Percentiles rank a stretch among this genome's conserved stretches.
Evolutionary conservation across 2,888 invertebrate species (phyloP).

Genomic region (Drosophila sordidapex): DNA sequence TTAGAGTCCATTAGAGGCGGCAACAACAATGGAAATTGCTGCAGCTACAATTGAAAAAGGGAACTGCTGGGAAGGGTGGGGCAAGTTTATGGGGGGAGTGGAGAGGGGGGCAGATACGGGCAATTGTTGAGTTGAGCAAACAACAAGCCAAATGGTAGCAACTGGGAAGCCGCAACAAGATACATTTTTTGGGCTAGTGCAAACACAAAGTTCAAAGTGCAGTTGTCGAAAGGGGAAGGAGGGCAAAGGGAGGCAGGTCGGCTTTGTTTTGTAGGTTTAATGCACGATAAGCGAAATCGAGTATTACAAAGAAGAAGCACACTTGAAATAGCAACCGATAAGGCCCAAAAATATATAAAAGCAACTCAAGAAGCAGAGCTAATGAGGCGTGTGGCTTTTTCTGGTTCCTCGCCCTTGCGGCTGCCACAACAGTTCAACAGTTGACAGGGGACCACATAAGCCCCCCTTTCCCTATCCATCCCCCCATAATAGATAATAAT

Average conservation of each 20-base stretch:
- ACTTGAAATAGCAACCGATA: slow-evolving; percentile 58
- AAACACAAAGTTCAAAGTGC: slow-evolving; percentile 68
- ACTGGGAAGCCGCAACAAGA: slow-evolving; percentile 10
- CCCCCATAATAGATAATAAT: slow-evolving; percentile 25
- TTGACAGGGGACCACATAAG: slow-evolving; percentile 22
- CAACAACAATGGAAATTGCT: slow-evolving; percentile 59
- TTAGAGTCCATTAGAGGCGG: slow-evolving; percentile 74
- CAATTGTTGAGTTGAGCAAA: slow-evolving; percentile 60
- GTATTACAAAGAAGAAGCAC: slow-evolving; percentile 7
- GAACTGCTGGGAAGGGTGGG: not conserved
- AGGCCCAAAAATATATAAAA: slow-evolving; percentile 14
- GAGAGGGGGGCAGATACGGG: slow-evolving; percentile 20
- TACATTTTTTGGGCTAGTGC: slow-evolving; percentile 40
- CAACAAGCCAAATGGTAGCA: slow-evolving; percentile 59
- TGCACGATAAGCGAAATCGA: slow-evolving; percentile 57
- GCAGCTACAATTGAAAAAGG: slow-evolving; percentile 26
- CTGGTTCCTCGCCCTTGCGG: not conserved
- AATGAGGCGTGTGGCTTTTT: slow-evolving; percentile 43
- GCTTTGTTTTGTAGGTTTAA: slow-evolving; percentile 64
- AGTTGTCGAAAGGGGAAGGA: slow-evolving; percentile 6
- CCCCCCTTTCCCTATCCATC: not conserved
- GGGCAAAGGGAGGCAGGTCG: slow-evolving; percentile 40
- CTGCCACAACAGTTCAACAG: slow-evolving; percentile 8
- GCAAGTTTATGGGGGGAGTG: not conserved
- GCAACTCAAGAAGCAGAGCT: slow-evolving; percentile 20